A percentile compares a stretch with the other conserved stretches of the same genome.
Evolutionary conservation across 2,113 vertebrate genomes (phyloP).

Genomic region (Crotophaga sulcirostris): DNA sequence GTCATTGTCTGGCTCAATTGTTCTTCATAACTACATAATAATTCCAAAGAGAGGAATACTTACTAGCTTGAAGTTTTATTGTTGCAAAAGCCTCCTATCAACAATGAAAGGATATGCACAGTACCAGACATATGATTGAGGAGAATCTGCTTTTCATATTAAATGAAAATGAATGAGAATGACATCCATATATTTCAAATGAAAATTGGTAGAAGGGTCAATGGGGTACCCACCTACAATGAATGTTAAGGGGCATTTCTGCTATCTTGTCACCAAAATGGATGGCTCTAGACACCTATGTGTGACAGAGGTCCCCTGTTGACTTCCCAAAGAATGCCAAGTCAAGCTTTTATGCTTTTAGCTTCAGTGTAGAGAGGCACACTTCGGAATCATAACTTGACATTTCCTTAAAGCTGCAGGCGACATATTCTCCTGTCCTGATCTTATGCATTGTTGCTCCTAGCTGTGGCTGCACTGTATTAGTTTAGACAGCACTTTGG

Average conservation of each 20-base stretch:
- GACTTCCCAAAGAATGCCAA: not conserved
- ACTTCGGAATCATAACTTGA: not conserved
- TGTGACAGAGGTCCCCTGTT: not conserved
- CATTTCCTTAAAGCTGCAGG: not conserved
- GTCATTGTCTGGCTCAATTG: slow-evolving; percentile 14
- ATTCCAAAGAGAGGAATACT: slow-evolving; percentile 4
- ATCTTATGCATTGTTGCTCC: not conserved
- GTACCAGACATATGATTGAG: not conserved
- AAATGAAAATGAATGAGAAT: not conserved
- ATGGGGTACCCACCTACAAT: not conserved
- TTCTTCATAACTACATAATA: not conserved
- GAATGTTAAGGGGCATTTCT: not conserved
- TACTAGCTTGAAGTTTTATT: not conserved
- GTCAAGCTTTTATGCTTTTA: not conserved
- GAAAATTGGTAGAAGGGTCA: not conserved
- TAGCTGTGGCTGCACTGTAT: not conserved
- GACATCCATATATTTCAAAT: not conserved
- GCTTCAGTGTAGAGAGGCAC: not conserved
- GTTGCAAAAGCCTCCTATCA: not conserved
- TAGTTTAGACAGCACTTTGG: not conserved
- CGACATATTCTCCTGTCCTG: not conserved
- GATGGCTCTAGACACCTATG: not conserved
- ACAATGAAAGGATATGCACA: slow-evolving; percentile 15
- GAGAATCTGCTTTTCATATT: slow-evolving; percentile 13
- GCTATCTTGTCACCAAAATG: not conserved